These are phyloP conservation scores for Andrena trimmerana DNA, from an alignment of 2,888 invertebrate species.

Conservation along the genomic window DNA sequence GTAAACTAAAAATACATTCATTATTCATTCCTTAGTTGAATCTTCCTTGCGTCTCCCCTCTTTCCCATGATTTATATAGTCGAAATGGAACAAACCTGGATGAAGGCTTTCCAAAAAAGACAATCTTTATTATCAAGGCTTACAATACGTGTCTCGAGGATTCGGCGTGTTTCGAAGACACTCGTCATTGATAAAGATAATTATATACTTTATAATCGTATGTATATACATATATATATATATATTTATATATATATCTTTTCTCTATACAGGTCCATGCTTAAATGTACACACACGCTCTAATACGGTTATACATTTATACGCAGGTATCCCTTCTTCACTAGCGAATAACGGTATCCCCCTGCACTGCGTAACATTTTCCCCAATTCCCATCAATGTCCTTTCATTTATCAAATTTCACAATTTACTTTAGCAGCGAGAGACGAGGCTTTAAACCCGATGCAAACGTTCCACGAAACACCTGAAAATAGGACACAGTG, in stretches of 20 bases:
- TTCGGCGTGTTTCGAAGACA: slow-evolving; percentile 61
- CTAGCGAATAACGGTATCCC: slow-evolving; percentile 31
- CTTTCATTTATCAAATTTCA: not conserved
- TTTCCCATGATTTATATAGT: not conserved
- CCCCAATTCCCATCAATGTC: not conserved
- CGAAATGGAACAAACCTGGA: slow-evolving; percentile 6
- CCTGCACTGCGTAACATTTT: slow-evolving; percentile 25
- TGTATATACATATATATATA: slow-evolving; percentile 42
- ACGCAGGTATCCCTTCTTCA: slow-evolving; percentile 28
- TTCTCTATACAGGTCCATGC: slow-evolving; percentile 49
- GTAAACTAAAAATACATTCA: slow-evolving; percentile 20
- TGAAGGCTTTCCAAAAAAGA: slow-evolving; percentile 71
- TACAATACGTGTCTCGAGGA: slow-evolving; percentile 67
- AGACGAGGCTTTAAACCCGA: too few species aligned
- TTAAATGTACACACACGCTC: slow-evolving; percentile 55
- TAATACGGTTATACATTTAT: slow-evolving; percentile 56
- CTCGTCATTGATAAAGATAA: slow-evolving; percentile 48
- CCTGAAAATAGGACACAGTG: not conserved
- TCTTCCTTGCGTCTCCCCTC: not conserved
- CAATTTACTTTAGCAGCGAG: not conserved
- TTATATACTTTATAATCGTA: slow-evolving; percentile 38
- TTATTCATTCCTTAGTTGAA: not conserved
- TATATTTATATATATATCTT: slow-evolving; percentile 32
- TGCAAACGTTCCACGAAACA: not conserved
- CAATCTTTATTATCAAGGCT: slow-evolving; percentile 79